phyloP scores from a whole-genome alignment of 2,113 vertebrate genomes.

The Solea senegalensis region DNA sequence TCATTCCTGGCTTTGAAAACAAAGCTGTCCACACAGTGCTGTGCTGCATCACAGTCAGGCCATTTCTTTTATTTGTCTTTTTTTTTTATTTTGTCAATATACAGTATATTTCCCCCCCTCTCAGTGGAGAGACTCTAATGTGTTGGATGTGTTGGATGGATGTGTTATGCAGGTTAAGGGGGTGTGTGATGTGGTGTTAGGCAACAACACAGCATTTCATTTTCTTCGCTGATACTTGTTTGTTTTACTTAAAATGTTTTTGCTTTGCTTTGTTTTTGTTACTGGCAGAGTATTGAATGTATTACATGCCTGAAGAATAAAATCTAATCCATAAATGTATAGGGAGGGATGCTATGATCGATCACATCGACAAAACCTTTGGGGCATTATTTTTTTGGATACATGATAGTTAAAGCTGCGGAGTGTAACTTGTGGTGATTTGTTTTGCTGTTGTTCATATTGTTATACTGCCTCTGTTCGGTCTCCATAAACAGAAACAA shows the following conservation, averaged over 20 bases:
- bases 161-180: neutral
- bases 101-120: no score
- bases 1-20: conserved; percentile 35
- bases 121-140: neutral
- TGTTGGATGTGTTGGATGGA: neutral
- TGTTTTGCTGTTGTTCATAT: no score
- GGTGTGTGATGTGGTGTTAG: neutral
- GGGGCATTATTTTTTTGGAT: neutral
- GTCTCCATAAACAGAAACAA: neutral
- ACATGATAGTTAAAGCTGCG: neutral
- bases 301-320: neutral
- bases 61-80: conserved; percentile 6
- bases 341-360: no score
- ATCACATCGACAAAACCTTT: neutral
- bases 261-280: no score
- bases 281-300: no score
- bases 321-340: no score
- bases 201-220: neutral
- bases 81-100: neutral
- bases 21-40: conserved; percentile 27
- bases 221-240: neutral
- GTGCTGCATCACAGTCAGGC: conserved; percentile 10
- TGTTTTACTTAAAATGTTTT: no score
- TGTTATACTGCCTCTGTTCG: no score
- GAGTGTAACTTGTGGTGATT: no score